Base-by-base conservation (phyloP, 2,113 vertebrate species). In the Hyla sarda region DNA sequence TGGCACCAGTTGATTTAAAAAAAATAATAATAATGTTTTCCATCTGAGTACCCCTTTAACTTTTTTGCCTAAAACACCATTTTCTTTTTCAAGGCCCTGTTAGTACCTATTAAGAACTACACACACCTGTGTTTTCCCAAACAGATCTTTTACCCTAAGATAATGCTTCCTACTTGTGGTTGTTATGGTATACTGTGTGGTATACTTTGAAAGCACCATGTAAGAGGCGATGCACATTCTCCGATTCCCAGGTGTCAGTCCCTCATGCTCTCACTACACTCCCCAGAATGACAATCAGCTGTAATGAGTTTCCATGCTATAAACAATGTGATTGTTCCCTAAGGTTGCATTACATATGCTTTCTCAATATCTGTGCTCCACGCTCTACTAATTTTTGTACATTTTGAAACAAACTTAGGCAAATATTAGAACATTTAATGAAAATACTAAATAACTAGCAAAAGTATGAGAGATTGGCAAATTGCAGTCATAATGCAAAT, bases 331-430 rank as follows among this genome's bases (percentile, higher is more conserved):
- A 80, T 80, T 41, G 50, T 60, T 80, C 77, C 77, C 77, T 25
- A n/a, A 60, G 77, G 77, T 60, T 60, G 30, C 28, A 78, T 78
- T 78, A 60, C 34, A 45, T 80, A 60, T 25, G 54, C 58, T 25
- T 79, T 62, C 58, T 62, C 56, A 80, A 80, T 80, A 80, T 80
- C 77, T 80, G 76, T 23, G 54, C 54, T 79, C 52, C 77, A 62
- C 23, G 77, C 54, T 80, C 54, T 80, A 45, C 54, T 80, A 62
- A 80, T 58, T 80, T 41, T 80, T 80, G 76, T 11, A 58, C 76
- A 78, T 78, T 56, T 54, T 23, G 62, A 79, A 41, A n/a, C 54
- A 14, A 41, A 80, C 0, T 25, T 62, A 34, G 19, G 8, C 32
- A 60, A 37, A 34, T 2, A 62, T 76, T 30, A 62, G 45, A 80